Conservation (phyloP, 2,113 vertebrate species). For the Plecotus auritus region DNA sequence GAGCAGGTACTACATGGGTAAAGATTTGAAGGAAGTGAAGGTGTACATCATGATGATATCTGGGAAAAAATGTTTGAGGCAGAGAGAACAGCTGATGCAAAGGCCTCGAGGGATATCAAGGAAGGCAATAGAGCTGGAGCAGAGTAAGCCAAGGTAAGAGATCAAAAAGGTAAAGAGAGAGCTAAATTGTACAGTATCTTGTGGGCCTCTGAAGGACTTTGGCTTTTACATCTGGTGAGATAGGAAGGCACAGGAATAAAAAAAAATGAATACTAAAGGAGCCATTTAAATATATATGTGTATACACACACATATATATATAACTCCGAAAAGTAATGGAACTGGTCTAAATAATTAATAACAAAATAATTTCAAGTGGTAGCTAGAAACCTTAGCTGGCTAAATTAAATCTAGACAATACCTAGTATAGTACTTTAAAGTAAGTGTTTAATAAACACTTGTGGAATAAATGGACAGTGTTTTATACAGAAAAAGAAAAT, state of each 20-base stretch:
- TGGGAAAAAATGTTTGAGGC: not conserved
- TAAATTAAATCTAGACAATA: not conserved
- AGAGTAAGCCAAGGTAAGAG: not conserved
- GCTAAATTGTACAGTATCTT: not conserved
- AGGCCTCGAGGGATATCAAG: not conserved
- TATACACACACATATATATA: not conserved
- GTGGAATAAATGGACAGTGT: not conserved
- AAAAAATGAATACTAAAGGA: not conserved
- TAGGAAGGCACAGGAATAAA: not conserved
- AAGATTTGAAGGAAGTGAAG: not conserved
- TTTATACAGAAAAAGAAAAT: slow-evolving; percentile 6
- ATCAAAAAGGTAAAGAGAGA: not conserved
- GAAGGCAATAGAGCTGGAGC: not conserved
- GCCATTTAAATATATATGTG: not conserved
- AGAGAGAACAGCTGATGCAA: not conserved
- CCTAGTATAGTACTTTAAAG: not conserved
- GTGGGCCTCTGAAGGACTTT: not conserved
- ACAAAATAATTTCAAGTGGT: not conserved
- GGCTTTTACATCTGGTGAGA: not conserved
- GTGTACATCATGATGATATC: not conserved
- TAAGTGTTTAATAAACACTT: slow-evolving; percentile 14
- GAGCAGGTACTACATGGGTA: not conserved
- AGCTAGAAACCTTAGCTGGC: not conserved
- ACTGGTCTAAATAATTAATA: not conserved
- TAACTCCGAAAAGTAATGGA: not conserved